Conservation (phyloP, 2,888 invertebrate species). For the Aporophyla nigra region DNA sequence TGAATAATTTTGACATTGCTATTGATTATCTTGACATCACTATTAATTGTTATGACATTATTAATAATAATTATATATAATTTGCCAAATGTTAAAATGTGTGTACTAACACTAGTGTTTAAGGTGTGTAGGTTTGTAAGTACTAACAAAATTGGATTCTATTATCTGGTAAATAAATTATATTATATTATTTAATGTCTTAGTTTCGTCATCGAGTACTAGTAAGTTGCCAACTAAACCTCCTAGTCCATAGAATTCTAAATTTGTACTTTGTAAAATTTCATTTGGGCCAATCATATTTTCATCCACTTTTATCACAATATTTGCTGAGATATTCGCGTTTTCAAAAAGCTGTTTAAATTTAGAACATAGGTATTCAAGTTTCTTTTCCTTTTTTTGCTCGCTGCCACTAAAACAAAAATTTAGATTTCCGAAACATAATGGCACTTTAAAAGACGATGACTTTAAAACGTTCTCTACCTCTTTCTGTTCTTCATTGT, state of each 20-base stretch:
- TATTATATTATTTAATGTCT: too few relatives aligned
- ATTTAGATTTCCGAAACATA: slow-evolving; percentile 52
- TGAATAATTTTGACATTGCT: too few relatives aligned
- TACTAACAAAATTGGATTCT: too few relatives aligned
- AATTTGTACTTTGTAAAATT: slow-evolving; percentile 50
- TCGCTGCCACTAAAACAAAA: slow-evolving; percentile 47
- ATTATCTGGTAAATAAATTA: too few relatives aligned
- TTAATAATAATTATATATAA: too few relatives aligned
- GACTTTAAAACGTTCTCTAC: slow-evolving; percentile 27
- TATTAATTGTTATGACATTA: too few relatives aligned
- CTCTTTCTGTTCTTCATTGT: slow-evolving; percentile 19
- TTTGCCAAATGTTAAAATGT: too few relatives aligned
- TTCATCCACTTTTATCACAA: slow-evolving; percentile 51
- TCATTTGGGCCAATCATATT: slow-evolving; percentile 47
- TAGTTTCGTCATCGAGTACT: slow-evolving; percentile 41
- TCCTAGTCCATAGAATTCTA: slow-evolving; percentile 53
- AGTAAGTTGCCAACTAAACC: slow-evolving; percentile 63
- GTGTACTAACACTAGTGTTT: too few relatives aligned
- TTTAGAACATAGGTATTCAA: slow-evolving; percentile 40
- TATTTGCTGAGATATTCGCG: slow-evolving; percentile 9
- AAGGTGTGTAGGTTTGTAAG: too few relatives aligned
- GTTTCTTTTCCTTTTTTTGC: slow-evolving; percentile 35
- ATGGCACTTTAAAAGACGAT: slow-evolving; percentile 50
- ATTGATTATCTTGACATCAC: too few relatives aligned
- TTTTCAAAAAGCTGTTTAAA: slow-evolving; percentile 41